These are phyloP conservation scores for Pentamera pediparva DNA, from an alignment of 53 echinoderm and acorn worm genomes.

Conservation along the genomic window DNA sequence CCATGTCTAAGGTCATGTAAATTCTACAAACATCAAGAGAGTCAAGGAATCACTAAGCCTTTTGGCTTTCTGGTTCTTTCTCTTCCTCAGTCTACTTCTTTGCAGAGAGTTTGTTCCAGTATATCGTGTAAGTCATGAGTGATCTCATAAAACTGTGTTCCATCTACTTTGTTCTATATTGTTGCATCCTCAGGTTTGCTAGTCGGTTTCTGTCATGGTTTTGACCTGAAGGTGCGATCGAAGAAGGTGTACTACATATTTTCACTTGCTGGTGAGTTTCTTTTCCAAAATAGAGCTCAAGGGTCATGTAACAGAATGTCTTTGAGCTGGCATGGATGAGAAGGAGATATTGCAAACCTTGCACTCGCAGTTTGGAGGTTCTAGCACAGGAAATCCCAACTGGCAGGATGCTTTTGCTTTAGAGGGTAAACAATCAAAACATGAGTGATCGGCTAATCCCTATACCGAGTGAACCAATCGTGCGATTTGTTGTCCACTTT, in stretches of 20 bases:
- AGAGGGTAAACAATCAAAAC: too few relatives aligned
- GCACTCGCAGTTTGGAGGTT: not conserved
- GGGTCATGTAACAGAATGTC: not conserved
- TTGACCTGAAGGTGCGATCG: conserved; percentile 76
- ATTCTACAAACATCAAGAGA: too few relatives aligned
- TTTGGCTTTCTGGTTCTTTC: not conserved
- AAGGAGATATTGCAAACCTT: not conserved
- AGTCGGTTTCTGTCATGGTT: conserved; percentile 78
- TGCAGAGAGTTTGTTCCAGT: not conserved
- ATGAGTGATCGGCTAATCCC: too few relatives aligned
- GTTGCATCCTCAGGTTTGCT: conserved; percentile 58
- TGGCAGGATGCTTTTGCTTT: not conserved
- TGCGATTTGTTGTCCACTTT: too few relatives aligned
- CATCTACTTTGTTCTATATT: not conserved
- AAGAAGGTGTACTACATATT: conserved; percentile 68
- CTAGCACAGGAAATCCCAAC: not conserved
- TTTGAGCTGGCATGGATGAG: not conserved
- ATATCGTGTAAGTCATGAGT: not conserved
- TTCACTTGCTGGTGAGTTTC: conserved; percentile 62
- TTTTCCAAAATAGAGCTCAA: too few relatives aligned
- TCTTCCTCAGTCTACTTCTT: not conserved
- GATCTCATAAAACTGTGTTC: not conserved
- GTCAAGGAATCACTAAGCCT: too few relatives aligned
- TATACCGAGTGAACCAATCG: too few relatives aligned
- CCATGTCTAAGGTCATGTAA: too few relatives aligned